These are phyloP conservation scores for Hoplodrina blanda DNA, from an alignment of 2,888 invertebrate species.

Conservation along the genomic window DNA sequence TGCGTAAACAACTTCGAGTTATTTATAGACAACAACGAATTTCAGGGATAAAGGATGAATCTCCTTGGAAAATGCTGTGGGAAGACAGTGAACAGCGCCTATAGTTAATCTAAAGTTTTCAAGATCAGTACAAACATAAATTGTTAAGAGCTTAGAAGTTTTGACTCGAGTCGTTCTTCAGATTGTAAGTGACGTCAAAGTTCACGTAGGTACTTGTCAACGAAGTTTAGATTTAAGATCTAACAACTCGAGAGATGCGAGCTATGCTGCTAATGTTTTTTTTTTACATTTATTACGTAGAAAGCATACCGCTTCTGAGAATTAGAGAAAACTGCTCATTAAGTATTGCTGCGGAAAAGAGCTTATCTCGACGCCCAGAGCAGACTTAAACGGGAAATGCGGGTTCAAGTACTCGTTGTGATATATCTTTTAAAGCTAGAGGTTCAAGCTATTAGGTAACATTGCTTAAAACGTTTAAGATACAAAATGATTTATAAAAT, in stretches of 20 bases:
- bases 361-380: slow-evolving; percentile 36
- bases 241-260: slow-evolving; percentile 16
- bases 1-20: slow-evolving; percentile 39
- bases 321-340: slow-evolving; percentile 40
- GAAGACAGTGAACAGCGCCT: not conserved
- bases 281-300: slow-evolving; percentile 10
- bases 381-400: slow-evolving; percentile 32
- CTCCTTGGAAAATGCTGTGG: slow-evolving; percentile 9
- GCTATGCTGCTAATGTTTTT: slow-evolving; percentile 16
- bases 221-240: slow-evolving; percentile 33
- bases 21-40: slow-evolving; percentile 38
- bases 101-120: slow-evolving; percentile 26
- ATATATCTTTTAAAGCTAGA: slow-evolving; percentile 39
- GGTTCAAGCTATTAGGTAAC: not conserved
- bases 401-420: slow-evolving; percentile 13
- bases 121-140: slow-evolving; percentile 32
- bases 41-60: slow-evolving; percentile 17
- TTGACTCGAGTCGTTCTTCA: slow-evolving; percentile 11
- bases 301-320: slow-evolving; percentile 15
- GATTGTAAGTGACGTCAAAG: slow-evolving; percentile 30
- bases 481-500: not conserved
- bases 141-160: slow-evolving; percentile 35
- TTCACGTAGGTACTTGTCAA: slow-evolving; percentile 13
- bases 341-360: slow-evolving; percentile 30
- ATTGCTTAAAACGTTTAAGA: not conserved